Conservation (phyloP, 2,888 invertebrate species). For the Drosophila mayaguana region DNA sequence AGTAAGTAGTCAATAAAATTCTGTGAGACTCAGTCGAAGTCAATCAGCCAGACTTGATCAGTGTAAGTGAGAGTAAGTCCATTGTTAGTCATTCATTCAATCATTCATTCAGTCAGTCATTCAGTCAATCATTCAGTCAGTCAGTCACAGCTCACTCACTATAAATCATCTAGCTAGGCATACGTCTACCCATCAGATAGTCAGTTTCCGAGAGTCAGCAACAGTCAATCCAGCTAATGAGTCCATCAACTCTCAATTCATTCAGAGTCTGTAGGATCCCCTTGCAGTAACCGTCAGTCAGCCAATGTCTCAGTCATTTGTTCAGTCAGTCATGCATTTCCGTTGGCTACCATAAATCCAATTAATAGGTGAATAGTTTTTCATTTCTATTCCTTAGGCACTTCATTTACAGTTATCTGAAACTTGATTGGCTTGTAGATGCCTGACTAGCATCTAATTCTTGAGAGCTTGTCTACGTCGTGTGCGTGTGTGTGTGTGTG, state of each 20-base stretch:
- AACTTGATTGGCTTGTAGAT: constrained; percentile 52
- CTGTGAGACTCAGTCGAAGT: not conserved
- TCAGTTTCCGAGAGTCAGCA: too few species aligned
- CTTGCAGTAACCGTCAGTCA: not conserved
- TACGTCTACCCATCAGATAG: too few species aligned
- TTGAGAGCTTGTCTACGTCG: constrained; percentile 16
- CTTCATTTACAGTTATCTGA: constrained; percentile 43
- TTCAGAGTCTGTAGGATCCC: too few species aligned
- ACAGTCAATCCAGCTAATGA: too few species aligned
- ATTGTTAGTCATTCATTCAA: too few species aligned
- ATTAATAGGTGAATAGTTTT: constrained; percentile 55
- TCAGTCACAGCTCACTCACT: not conserved
- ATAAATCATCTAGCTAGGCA: not conserved
- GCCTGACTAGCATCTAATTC: constrained; percentile 24
- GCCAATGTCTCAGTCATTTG: not conserved
- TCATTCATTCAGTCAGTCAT: not conserved
- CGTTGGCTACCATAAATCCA: constrained; percentile 40
- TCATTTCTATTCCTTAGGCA: constrained; percentile 9
- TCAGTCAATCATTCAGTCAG: not conserved
- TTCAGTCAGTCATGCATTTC: constrained; percentile 30
- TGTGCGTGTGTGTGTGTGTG: constrained; percentile 18
- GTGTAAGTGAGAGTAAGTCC: too few species aligned
- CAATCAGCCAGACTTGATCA: too few species aligned
- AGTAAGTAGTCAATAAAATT: not conserved
- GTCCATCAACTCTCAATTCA: too few species aligned